Percentiles rank a stretch among this genome's conserved stretches.
phyloP scores from a whole-genome alignment of 2,113 vertebrate species.

The Trachemys scripta region DNA sequence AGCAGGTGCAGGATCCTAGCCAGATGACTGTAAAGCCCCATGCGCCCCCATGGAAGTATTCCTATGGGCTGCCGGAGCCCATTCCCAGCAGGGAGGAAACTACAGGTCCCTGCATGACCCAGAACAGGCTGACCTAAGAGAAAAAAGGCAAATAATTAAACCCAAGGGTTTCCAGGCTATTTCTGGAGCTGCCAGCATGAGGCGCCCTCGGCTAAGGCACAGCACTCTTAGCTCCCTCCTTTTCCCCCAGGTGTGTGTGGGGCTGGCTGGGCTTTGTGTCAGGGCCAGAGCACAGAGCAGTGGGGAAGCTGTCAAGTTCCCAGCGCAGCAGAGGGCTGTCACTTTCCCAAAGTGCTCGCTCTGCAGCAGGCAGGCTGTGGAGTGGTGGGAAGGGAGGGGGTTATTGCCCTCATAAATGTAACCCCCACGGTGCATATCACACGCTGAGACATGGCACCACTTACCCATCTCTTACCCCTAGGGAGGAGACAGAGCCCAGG shows the following conservation, averaged over 20 bases:
- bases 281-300: background rate
- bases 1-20: background rate
- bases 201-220: conserved; percentile 75
- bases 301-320: background rate
- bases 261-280: conserved; percentile 9
- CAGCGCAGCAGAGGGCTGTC: conserved; percentile 30
- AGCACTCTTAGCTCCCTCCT: conserved; percentile 1
- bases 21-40: background rate
- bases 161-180: conserved; percentile 68
- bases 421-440: background rate
- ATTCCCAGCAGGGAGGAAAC: background rate
- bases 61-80: background rate
- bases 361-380: background rate
- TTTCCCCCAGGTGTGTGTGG: conserved; percentile 8
- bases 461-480: background rate
- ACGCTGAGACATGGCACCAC: background rate
- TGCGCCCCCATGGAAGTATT: background rate
- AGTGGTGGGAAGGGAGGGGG: accelerated
- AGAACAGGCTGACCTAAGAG: background rate
- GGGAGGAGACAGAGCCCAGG: background rate
- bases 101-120: background rate
- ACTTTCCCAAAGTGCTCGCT: conserved; percentile 1
- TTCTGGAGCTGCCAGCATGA: conserved; percentile 74
- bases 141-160: conserved; percentile 22
- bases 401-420: accelerated